Conservation (phyloP, 64 coral and sea anemone species). For the Stichodactyla helianthus region DNA sequence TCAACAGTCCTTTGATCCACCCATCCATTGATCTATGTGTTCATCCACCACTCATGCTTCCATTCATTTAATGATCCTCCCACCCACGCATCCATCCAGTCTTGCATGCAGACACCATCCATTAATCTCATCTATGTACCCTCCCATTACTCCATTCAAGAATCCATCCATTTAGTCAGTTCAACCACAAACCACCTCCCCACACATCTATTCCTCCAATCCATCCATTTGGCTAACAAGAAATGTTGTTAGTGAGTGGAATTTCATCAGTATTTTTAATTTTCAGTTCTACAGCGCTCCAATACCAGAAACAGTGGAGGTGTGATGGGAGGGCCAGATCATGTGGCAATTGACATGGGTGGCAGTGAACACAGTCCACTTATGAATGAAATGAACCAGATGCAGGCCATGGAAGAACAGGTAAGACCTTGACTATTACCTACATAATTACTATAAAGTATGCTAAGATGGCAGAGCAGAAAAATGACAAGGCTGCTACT, state of each 20-base stretch:
- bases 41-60: background rate
- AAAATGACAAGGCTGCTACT: too few species aligned
- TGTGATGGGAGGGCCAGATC: conserved; percentile 23
- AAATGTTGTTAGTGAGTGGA: background rate
- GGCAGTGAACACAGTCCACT: conserved; percentile 43
- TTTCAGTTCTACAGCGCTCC: conserved; percentile 52
- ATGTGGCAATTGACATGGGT: conserved; percentile 86
- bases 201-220: too few species aligned
- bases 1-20: background rate
- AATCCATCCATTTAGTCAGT: too few species aligned
- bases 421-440: background rate
- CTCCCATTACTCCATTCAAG: too few species aligned
- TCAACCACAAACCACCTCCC: too few species aligned
- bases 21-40: background rate
- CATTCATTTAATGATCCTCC: too few species aligned
- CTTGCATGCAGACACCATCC: too few species aligned
- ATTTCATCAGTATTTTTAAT: background rate
- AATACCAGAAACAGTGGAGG: conserved; percentile 11
- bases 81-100: too few species aligned
- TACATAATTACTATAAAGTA: too few species aligned
- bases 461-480: too few species aligned
- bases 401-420: conserved; percentile 57
- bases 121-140: too few species aligned
- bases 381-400: conserved; percentile 61
- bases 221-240: background rate